Evolutionary conservation across 2,113 vertebrate species (phyloP).

Genomic region (Ochotona princeps): DNA sequence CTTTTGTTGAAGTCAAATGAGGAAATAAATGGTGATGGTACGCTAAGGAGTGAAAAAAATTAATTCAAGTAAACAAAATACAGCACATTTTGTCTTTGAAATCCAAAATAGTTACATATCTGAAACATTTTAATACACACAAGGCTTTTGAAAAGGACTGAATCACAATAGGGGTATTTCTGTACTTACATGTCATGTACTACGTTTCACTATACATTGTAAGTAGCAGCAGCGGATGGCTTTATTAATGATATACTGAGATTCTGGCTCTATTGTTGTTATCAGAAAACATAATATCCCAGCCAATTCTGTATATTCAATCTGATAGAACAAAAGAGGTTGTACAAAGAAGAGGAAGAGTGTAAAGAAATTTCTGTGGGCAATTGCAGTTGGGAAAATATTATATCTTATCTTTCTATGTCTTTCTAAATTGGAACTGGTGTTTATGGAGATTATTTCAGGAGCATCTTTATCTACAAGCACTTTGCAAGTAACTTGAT

Average conservation of each 20-base stretch:
- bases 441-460: neutral
- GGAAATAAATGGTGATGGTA: neutral
- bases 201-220: neutral
- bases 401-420: neutral
- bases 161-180: neutral
- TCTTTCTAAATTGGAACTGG: slow-evolving; percentile 24
- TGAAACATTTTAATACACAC: slow-evolving; percentile 41
- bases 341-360: slow-evolving; percentile 43
- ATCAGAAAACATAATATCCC: slow-evolving; percentile 37
- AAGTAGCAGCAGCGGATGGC: neutral
- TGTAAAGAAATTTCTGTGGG: neutral
- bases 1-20: slow-evolving; percentile 39
- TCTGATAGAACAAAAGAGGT: slow-evolving; percentile 53
- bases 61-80: slow-evolving; percentile 37
- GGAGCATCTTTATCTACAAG: slow-evolving; percentile 4
- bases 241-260: slow-evolving; percentile 13
- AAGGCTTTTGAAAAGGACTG: slow-evolving; percentile 4
- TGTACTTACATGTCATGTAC: too few relatives aligned
- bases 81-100: slow-evolving; percentile 8
- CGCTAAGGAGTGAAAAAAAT: slow-evolving; percentile 6
- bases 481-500: slow-evolving; percentile 49
- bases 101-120: neutral
- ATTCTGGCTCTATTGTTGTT: slow-evolving; percentile 24
- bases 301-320: slow-evolving; percentile 46
- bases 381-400: neutral